These are phyloP conservation scores for Schizothorax lantsangensis DNA, from an alignment of 2,797 vertebrate species.

Conservation along the genomic window DNA sequence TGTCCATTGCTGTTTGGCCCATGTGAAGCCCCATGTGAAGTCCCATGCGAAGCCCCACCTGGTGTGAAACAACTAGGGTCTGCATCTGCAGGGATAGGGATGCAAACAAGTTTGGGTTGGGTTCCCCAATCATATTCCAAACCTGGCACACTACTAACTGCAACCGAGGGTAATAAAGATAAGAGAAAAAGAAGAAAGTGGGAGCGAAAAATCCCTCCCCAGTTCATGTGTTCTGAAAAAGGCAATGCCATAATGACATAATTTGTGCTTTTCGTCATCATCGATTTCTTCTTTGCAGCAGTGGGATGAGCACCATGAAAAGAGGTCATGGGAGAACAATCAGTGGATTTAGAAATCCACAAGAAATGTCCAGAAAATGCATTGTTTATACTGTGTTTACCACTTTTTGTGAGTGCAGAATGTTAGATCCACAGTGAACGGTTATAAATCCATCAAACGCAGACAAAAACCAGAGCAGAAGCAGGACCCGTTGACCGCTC, in stretches of 20 bases:
- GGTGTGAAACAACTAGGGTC: constrained; percentile 79
- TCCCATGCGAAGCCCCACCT: constrained; percentile 32
- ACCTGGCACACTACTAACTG: constrained; percentile 66
- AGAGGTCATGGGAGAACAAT: constrained; percentile 58
- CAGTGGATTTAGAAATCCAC: constrained; percentile 57
- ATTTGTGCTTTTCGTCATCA: constrained; percentile 70
- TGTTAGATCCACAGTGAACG: not conserved
- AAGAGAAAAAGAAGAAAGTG: constrained; percentile 70
- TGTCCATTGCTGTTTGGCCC: constrained; percentile 46
- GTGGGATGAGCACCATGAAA: constrained; percentile 65
- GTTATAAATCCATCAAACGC: constrained; percentile 34
- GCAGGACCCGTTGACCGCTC: constrained; percentile 17
- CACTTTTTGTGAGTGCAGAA: not conserved
- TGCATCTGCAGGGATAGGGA: constrained; percentile 82
- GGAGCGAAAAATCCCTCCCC: constrained; percentile 52
- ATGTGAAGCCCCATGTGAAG: constrained; percentile 54
- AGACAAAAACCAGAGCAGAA: not conserved
- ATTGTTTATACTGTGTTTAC: constrained; percentile 17
- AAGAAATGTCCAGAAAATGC: constrained; percentile 57
- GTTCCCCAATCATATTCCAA: constrained; percentile 75
- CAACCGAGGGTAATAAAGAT: constrained; percentile 67
- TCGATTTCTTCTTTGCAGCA: constrained; percentile 61
- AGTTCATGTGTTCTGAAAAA: constrained; percentile 50
- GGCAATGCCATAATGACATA: constrained; percentile 55
- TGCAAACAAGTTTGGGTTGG: constrained; percentile 85